Evolutionary conservation across 2,797 vertebrate genomes (phyloP).

Genomic region (Artibeus jamaicensis): DNA sequence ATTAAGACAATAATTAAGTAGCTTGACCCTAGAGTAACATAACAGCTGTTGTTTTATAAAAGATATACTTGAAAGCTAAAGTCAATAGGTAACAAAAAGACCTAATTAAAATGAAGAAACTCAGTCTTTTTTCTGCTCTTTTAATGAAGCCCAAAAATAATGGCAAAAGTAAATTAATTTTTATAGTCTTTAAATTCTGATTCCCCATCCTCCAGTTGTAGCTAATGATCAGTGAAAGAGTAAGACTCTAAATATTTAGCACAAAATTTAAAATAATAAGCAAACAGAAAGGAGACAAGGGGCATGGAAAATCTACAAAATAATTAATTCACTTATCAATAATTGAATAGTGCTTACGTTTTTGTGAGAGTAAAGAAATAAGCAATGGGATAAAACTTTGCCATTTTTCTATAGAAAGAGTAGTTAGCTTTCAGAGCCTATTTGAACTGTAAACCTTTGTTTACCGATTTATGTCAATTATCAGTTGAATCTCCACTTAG

Average conservation of each 20-base stretch:
- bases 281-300: neutral
- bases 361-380: neutral
- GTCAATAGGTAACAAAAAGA: neutral
- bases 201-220: neutral
- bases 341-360: neutral
- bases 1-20: neutral
- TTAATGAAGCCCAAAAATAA: neutral
- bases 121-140: neutral
- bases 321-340: neutral
- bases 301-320: neutral
- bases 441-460: neutral
- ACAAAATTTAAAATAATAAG: neutral
- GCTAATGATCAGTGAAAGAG: neutral
- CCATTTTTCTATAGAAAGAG: neutral
- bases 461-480: neutral
- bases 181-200: neutral
- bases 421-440: neutral
- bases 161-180: neutral
- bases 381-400: neutral
- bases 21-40: neutral
- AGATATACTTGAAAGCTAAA: neutral
- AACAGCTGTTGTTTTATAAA: neutral
- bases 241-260: neutral
- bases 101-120: neutral
- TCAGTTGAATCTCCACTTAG: neutral